Conservation (phyloP, 2,888 invertebrate species). For the Molanna angustata region DNA sequence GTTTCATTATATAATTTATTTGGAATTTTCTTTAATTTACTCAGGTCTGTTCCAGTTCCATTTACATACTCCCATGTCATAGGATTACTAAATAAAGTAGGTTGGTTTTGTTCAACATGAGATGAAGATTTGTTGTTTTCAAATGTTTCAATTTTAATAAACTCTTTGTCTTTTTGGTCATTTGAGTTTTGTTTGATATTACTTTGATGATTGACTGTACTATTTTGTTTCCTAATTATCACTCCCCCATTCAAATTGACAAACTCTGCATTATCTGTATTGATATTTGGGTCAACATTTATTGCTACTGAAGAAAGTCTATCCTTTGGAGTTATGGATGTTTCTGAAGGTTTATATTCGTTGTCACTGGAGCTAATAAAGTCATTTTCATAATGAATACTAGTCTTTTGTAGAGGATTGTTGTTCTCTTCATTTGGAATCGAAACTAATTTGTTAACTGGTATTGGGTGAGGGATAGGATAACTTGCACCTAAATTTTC, state of each 20-base stretch:
- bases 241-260: conserved; percentile 49
- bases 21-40: conserved; percentile 39
- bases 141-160: conserved; percentile 39
- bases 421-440: conserved; percentile 39
- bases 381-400: conserved; percentile 10
- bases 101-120: conserved; percentile 35
- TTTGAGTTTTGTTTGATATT: conserved; percentile 12
- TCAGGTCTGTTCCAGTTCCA: conserved; percentile 35
- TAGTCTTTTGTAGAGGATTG: background rate
- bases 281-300: conserved; percentile 45
- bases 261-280: conserved; percentile 46
- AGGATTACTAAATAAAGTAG: conserved; percentile 43
- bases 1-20: conserved; percentile 61
- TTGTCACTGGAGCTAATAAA: conserved; percentile 18
- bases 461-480: conserved; percentile 65
- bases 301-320: conserved; percentile 48
- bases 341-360: conserved; percentile 46
- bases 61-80: conserved; percentile 61
- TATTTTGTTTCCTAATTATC: conserved; percentile 47
- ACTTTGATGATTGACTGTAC: conserved; percentile 16
- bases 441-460: conserved; percentile 61
- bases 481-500: conserved; percentile 61
- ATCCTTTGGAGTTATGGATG: conserved; percentile 51
- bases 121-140: conserved; percentile 34
- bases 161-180: conserved; percentile 33